These are phyloP conservation scores for Anthonomus grandis DNA, from an alignment of 1,140 invertebrate genomes.

Conservation along the genomic window DNA sequence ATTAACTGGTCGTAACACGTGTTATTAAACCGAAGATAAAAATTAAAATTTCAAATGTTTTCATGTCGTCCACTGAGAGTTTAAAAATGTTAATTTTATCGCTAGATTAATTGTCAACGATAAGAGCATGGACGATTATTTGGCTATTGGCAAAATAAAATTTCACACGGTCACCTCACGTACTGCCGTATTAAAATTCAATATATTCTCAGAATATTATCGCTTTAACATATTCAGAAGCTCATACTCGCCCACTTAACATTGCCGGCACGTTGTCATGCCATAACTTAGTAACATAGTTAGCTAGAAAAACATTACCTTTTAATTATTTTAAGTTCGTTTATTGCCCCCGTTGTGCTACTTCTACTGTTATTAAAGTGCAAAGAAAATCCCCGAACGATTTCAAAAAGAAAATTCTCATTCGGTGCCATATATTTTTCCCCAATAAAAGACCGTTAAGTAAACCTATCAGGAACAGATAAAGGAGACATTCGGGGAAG, in stretches of 20 bases:
- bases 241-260: constrained; percentile 15
- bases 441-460: too few species aligned
- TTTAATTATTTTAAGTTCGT: constrained; percentile 19
- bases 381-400: neutral
- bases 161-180: constrained; percentile 26
- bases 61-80: neutral
- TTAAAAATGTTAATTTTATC: constrained; percentile 12
- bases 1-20: too few species aligned
- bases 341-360: constrained; percentile 7
- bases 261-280: constrained; percentile 20
- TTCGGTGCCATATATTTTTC: too few species aligned
- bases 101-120: constrained; percentile 13
- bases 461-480: too few species aligned
- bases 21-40: too few species aligned
- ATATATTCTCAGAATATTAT: constrained; percentile 28
- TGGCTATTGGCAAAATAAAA: constrained; percentile 19
- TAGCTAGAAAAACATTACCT: constrained; percentile 24
- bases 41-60: too few species aligned
- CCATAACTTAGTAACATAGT: constrained; percentile 30
- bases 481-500: too few species aligned
- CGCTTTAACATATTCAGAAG: constrained; percentile 26
- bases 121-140: constrained; percentile 10
- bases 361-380: neutral
- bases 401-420: too few species aligned
- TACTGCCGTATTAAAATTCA: constrained; percentile 27